A percentile compares a stretch with the other conserved stretches of the same genome.
phyloP scores from a whole-genome alignment of 2,888 invertebrate genomes.

The Melanargia galathea region DNA sequence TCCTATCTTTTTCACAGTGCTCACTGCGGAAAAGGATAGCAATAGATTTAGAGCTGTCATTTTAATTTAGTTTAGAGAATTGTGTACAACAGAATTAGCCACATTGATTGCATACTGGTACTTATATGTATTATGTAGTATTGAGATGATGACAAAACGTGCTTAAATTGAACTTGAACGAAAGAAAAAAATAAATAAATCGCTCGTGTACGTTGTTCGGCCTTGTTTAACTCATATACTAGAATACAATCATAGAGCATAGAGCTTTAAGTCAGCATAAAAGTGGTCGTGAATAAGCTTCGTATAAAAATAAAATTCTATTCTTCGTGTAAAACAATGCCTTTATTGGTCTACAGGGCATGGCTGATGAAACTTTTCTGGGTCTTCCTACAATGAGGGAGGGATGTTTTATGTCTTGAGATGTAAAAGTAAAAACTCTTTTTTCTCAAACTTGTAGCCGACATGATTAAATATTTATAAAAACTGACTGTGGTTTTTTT shows the following conservation, averaged over 20 bases:
- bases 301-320: constrained; percentile 30
- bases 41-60: too few species aligned
- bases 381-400: constrained; percentile 29
- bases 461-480: constrained; percentile 27
- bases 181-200: background rate
- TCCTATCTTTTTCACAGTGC: too few species aligned
- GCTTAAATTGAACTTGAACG: too few species aligned
- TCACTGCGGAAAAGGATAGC: too few species aligned
- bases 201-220: constrained; percentile 8
- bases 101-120: too few species aligned
- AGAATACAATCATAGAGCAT: too few species aligned
- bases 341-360: constrained; percentile 38
- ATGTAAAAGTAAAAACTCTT: constrained; percentile 34
- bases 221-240: constrained; percentile 16
- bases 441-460: constrained; percentile 19
- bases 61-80: too few species aligned
- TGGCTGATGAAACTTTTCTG: constrained; percentile 34
- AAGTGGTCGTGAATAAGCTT: constrained; percentile 24
- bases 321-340: constrained; percentile 36
- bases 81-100: too few species aligned
- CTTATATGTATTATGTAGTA: too few species aligned
- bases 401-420: constrained; percentile 38
- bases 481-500: constrained; percentile 22
- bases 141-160: too few species aligned
- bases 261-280: constrained; percentile 19